Evolutionary conservation across 2,888 invertebrate genomes (phyloP).

Genomic region (Zaprionus obscuricornis): DNA sequence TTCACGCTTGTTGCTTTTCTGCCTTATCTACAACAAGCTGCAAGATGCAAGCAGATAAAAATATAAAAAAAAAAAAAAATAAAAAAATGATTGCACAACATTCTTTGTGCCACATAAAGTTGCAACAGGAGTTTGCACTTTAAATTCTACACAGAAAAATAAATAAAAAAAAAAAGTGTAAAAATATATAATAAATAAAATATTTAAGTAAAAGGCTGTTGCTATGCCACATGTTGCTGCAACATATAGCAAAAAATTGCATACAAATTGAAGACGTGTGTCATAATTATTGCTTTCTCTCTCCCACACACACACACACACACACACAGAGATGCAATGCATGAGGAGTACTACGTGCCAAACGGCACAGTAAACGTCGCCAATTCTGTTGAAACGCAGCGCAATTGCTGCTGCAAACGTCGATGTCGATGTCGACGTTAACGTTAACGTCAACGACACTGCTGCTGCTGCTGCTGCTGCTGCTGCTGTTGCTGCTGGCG

Average conservation of each 20-base stretch:
- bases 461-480: constrained; percentile 16
- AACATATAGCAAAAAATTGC: constrained; percentile 27
- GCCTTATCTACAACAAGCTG: neutral
- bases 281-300: constrained; percentile 33
- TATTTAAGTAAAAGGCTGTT: constrained; percentile 33
- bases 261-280: constrained; percentile 33
- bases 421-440: constrained; percentile 18
- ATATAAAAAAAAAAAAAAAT: constrained; percentile 9
- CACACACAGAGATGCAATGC: too few species aligned
- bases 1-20: too few species aligned
- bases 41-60: constrained; percentile 44
- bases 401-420: constrained; percentile 3
- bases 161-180: too few species aligned
- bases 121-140: constrained; percentile 72
- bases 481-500: constrained; percentile 62
- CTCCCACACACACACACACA: constrained; percentile 4
- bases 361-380: constrained; percentile 47
- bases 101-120: constrained; percentile 38
- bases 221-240: constrained; percentile 59
- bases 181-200: constrained; percentile 32
- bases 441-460: too few species aligned
- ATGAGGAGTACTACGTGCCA: constrained; percentile 56
- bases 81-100: constrained; percentile 57
- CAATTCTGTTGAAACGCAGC: constrained; percentile 26
- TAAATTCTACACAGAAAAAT: constrained; percentile 62